Conservation (phyloP, 2,113 vertebrate species). For the Megaceryle torquata region DNA sequence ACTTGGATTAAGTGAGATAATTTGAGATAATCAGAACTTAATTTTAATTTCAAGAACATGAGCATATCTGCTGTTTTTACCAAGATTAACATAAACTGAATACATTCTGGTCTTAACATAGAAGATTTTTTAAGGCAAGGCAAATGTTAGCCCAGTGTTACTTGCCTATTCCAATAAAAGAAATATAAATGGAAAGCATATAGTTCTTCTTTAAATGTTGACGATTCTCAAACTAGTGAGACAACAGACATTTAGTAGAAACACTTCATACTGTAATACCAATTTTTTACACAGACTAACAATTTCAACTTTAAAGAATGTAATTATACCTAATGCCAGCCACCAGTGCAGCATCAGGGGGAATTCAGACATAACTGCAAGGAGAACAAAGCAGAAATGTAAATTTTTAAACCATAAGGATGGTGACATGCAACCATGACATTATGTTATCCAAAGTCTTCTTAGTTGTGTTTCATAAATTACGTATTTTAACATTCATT, state of each 20-base stretch:
- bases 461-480: not conserved
- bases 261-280: not conserved
- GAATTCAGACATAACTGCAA: slow-evolving; percentile 84
- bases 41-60: not conserved
- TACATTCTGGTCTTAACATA: not conserved
- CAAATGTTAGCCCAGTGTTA: not conserved
- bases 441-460: not conserved
- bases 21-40: not conserved
- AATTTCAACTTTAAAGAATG: not conserved
- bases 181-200: not conserved
- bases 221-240: not conserved
- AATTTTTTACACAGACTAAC: not conserved
- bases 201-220: not conserved
- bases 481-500: not conserved
- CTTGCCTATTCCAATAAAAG: not conserved
- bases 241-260: not conserved
- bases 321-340: slow-evolving; percentile 81
- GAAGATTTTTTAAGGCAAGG: not conserved
- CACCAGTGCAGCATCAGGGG: slow-evolving; percentile 85
- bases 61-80: not conserved
- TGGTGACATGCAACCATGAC: not conserved
- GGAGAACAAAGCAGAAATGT: not conserved
- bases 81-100: not conserved
- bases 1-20: not conserved
- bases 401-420: not conserved